Percentiles rank a stretch among this genome's conserved stretches.
These are phyloP conservation scores for Elephas maximus DNA, from an alignment of 2,113 vertebrate species.

Conservation along the genomic window DNA sequence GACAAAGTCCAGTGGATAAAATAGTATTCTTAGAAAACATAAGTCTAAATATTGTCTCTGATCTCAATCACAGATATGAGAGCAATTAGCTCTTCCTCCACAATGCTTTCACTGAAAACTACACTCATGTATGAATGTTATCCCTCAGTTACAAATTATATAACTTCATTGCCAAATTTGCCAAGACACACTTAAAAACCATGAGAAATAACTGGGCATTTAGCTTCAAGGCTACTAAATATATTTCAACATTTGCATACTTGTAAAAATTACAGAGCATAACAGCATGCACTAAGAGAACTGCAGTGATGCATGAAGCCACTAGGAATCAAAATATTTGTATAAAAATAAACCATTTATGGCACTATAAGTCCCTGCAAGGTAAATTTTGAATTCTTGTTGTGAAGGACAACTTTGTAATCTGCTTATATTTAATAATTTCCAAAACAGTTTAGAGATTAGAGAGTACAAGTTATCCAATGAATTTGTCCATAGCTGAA, in stretches of 20 bases:
- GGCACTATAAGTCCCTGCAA: background rate
- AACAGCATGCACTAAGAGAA: background rate
- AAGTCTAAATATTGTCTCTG: slow-evolving; percentile 67
- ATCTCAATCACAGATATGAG: background rate
- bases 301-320: background rate
- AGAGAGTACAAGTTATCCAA: background rate
- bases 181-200: slow-evolving; percentile 49
- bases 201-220: slow-evolving; percentile 7
- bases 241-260: slow-evolving; percentile 47
- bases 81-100: background rate
- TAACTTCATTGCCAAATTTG: slow-evolving; percentile 55
- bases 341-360: slow-evolving; percentile 41
- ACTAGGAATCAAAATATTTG: slow-evolving; percentile 62
- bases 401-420: slow-evolving; percentile 12
- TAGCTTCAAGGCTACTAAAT: slow-evolving; percentile 29
- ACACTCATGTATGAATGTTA: slow-evolving; percentile 25
- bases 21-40: slow-evolving; percentile 72
- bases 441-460: background rate
- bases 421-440: slow-evolving; percentile 14
- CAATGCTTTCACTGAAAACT: background rate
- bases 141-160: background rate
- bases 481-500: background rate
- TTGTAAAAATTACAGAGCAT: slow-evolving; percentile 47
- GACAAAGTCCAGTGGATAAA: slow-evolving; percentile 52
- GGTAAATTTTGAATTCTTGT: background rate